Evolutionary conservation across 1,140 invertebrate species (phyloP), one percentile per base, ranked within the genome.

Genomic region (Bombus soroeensis): DNA sequence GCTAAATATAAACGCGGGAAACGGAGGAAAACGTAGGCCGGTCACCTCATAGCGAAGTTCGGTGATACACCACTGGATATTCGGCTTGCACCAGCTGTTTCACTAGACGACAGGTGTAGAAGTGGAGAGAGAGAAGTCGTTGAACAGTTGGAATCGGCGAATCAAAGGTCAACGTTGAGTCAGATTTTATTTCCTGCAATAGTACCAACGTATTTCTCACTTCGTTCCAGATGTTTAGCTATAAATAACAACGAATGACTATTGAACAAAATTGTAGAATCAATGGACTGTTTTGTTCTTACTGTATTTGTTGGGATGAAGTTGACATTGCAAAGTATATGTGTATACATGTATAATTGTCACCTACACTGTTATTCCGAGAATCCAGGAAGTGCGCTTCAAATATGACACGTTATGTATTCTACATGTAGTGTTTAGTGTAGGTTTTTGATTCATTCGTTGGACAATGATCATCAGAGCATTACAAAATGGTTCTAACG

Each of bases 1-100:
- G 83, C 76, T 62, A 57, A 62, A 84, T 84, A 84, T 71, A 84
- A 71, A 70, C 37, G 22, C 6, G 15, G 62, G 78, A 81, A 81
- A 85, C 9, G 43, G 28, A 75, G 84, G 84, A 68, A 85, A 85
- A 85, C 32, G 66, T 5, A n/a, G 28, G 8, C 3, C 25, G 12
- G 22, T 32, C 3, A 18, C 10, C 62, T 22, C n/a, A 15, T 32
- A 59, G 59, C 18, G 34, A n/a, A 41, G 57, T 41, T 41, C 32
- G 22, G 22, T 37, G 74, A 15, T 22, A 47, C 78, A 81, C 71
- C 84, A 75, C 78, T 72, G 59, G 15, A 62, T n/a, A 22, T 75
- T 68, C n/a, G 37, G 74, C 34, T 32, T 12, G 28, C 37, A 39
- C 77, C 84, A 85, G 71, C 78, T 85, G 84, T 81, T 79, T 70